phyloP scores from a whole-genome alignment of 2,888 invertebrate genomes.

The Scrobipalpa costella region DNA sequence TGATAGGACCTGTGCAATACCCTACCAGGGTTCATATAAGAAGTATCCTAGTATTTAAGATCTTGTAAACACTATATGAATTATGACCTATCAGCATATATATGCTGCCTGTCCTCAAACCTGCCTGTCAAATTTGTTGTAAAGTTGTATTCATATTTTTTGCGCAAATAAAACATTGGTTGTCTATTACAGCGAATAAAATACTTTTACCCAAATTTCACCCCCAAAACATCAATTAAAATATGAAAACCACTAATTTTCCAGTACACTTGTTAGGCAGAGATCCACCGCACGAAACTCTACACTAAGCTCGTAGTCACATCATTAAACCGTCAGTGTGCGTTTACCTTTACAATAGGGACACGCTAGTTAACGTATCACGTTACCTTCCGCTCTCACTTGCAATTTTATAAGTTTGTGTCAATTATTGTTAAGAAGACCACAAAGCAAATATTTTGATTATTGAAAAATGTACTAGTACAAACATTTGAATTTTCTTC shows the following conservation, averaged over 20 bases:
- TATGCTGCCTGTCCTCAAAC: too few relatives aligned
- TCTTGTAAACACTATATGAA: too few relatives aligned
- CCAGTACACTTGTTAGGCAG: conserved; percentile 44
- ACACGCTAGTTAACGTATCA: conserved; percentile 60
- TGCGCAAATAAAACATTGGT: too few relatives aligned
- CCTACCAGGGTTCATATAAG: too few relatives aligned
- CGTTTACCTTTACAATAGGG: conserved; percentile 57
- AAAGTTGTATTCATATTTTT: too few relatives aligned
- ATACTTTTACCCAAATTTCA: not conserved
- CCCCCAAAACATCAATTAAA: not conserved
- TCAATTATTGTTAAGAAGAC: conserved; percentile 11
- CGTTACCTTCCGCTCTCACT: conserved; percentile 63
- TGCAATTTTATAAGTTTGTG: conserved; percentile 31
- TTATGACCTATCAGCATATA: too few relatives aligned
- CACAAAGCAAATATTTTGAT: not conserved
- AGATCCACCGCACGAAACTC: conserved; percentile 51
- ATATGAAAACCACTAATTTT: conserved; percentile 36
- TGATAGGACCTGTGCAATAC: too few relatives aligned
- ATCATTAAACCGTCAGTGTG: conserved; percentile 67
- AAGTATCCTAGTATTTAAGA: too few relatives aligned
- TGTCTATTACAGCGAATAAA: too few relatives aligned
- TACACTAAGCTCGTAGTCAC: conserved; percentile 48
- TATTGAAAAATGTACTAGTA: not conserved
- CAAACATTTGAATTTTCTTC: not conserved
- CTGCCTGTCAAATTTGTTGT: too few relatives aligned